Percentiles rank a stretch among this genome's conserved stretches.
Conservation (phyloP, 2,113 vertebrate species). For the Periophthalmus modestus region DNA sequence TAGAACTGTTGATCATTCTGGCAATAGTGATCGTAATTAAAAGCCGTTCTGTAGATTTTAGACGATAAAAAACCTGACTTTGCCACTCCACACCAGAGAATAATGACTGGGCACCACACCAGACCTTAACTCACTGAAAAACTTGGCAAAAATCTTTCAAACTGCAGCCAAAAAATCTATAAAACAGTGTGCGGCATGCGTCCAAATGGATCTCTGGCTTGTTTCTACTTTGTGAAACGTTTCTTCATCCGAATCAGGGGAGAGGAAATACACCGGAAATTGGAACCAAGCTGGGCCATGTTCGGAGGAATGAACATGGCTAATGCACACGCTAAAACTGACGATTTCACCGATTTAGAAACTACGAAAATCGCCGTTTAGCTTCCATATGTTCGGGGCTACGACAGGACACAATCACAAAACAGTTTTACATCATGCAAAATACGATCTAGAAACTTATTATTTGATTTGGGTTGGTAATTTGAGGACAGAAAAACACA, state of each 20-base stretch:
- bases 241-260: background rate
- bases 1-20: background rate
- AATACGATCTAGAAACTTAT: too few relatives aligned
- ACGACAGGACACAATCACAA: too few relatives aligned
- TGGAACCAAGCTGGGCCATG: background rate
- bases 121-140: background rate
- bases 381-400: too few relatives aligned
- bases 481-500: background rate
- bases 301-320: background rate
- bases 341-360: background rate
- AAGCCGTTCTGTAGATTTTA: background rate
- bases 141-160: background rate
- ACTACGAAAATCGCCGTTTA: background rate
- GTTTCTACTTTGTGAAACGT: background rate
- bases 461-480: too few relatives aligned
- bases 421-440: too few relatives aligned
- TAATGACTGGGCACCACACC: background rate
- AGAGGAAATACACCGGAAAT: background rate
- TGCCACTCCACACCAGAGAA: constrained; percentile 1
- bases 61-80: background rate
- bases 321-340: background rate
- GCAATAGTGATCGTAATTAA: background rate
- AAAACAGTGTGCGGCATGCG: background rate
- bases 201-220: background rate
- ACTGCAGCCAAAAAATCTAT: constrained; percentile 8